A percentile compares a stretch with the other conserved stretches of the same genome.
These are phyloP conservation scores for Andrena bucephala DNA, from an alignment of 2,888 invertebrate species.

Conservation along the genomic window DNA sequence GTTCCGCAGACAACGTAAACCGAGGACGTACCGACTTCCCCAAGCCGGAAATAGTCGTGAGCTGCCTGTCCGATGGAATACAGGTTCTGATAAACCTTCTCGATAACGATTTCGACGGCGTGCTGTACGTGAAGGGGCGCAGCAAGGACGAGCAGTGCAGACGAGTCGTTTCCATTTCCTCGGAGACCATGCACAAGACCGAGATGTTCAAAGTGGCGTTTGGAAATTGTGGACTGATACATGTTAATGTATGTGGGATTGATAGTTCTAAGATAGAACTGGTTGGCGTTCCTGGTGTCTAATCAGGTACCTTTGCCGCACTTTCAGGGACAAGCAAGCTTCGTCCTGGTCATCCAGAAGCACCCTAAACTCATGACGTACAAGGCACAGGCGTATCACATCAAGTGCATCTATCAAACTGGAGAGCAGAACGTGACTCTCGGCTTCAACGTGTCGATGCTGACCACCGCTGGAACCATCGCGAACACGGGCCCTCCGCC, in stretches of 20 bases:
- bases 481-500: slow-evolving; percentile 98
- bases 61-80: slow-evolving; percentile 96
- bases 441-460: slow-evolving; percentile 97
- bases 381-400: slow-evolving; percentile 97
- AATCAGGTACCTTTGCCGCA: neutral
- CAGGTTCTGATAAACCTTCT: slow-evolving; percentile 92
- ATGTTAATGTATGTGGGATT: slow-evolving; percentile 90
- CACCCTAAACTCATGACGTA: slow-evolving; percentile 98
- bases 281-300: neutral
- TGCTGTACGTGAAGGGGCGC: slow-evolving; percentile 96
- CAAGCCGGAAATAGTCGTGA: slow-evolving; percentile 93
- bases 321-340: slow-evolving; percentile 93
- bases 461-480: slow-evolving; percentile 97
- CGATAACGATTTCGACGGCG: slow-evolving; percentile 90
- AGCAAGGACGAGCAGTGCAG: slow-evolving; percentile 97
- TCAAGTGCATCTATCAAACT: slow-evolving; percentile 97
- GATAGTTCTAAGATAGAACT: neutral
- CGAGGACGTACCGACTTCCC: slow-evolving; percentile 91
- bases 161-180: slow-evolving; percentile 91
- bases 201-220: slow-evolving; percentile 94
- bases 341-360: slow-evolving; percentile 97
- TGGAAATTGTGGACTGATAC: slow-evolving; percentile 96
- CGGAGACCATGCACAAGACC: slow-evolving; percentile 86
- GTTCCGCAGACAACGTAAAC: slow-evolving; percentile 55
- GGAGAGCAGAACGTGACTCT: slow-evolving; percentile 96